phyloP scores from a whole-genome alignment of 2,888 invertebrate species.

The Apotomis betuletana region DNA sequence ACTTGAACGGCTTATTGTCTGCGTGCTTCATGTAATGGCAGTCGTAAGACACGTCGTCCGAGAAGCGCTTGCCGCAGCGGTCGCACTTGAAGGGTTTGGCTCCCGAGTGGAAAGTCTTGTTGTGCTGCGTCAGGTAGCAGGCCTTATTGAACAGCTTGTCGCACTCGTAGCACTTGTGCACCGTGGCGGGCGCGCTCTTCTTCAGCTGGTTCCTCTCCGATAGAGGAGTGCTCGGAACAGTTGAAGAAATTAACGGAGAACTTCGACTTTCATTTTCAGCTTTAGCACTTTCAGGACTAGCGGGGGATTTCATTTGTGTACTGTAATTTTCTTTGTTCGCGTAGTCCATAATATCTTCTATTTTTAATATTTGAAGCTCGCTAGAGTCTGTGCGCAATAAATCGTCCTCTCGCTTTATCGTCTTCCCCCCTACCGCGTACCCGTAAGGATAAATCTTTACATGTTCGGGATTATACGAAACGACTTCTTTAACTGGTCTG shows the following conservation, averaged over 20 bases:
- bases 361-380: constrained; percentile 74
- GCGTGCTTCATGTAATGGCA: constrained; percentile 90
- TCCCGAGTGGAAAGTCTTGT: constrained; percentile 94
- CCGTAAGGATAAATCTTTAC: constrained; percentile 70
- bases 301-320: constrained; percentile 77
- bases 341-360: constrained; percentile 80
- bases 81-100: constrained; percentile 93
- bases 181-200: constrained; percentile 58
- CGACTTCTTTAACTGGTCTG: constrained; percentile 67
- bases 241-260: constrained; percentile 72
- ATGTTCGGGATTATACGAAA: constrained; percentile 68
- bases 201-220: constrained; percentile 74
- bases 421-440: constrained; percentile 72
- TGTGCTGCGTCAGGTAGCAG: constrained; percentile 95
- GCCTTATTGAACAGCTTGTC: constrained; percentile 93
- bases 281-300: constrained; percentile 77
- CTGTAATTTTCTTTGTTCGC: constrained; percentile 81
- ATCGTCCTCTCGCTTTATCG: constrained; percentile 72
- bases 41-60: constrained; percentile 87
- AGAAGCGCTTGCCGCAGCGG: constrained; percentile 93
- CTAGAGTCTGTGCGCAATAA: constrained; percentile 62
- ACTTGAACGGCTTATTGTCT: constrained; percentile 93
- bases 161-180: constrained; percentile 91
- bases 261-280: constrained; percentile 69
- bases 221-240: constrained; percentile 73